A percentile compares a stretch with the other conserved stretches of the same genome.
phyloP scores from a whole-genome alignment of 2,888 invertebrate species.

The Prenolepis imparis region DNA sequence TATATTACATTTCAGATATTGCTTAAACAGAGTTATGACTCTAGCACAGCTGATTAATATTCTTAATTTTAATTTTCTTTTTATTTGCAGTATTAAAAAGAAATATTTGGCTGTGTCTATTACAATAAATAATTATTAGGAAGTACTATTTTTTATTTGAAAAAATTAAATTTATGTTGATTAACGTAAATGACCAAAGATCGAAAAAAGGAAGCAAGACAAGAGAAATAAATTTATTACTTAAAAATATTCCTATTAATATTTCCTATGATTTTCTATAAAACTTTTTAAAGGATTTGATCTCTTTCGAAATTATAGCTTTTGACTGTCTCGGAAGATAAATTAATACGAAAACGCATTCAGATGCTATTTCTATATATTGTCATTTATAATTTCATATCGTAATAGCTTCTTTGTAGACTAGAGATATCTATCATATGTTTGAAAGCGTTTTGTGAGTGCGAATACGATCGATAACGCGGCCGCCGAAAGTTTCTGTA shows the following conservation, averaged over 20 bases:
- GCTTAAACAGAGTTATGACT: neutral
- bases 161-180: neutral
- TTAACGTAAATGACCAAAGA: neutral
- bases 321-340: neutral
- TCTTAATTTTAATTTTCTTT: neutral
- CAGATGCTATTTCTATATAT: neutral
- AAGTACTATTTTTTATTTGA: neutral
- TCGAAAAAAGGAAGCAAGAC: neutral
- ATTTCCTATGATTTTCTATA: neutral
- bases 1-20: neutral
- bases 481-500: conserved; percentile 48
- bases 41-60: neutral
- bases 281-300: neutral
- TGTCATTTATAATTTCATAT: neutral
- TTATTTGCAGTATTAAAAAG: neutral
- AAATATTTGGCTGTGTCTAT: neutral
- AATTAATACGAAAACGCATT: neutral
- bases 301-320: too few species aligned
- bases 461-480: conserved; percentile 43
- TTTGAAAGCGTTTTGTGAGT: conserved; percentile 25
- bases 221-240: neutral
- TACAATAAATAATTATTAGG: neutral
- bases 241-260: neutral
- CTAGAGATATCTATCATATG: neutral
- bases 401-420: neutral